Evolutionary conservation across 2,797 vertebrate genomes (phyloP), one percentile per base, ranked within the genome.

Genomic region (Myiotriccus ornatus): DNA sequence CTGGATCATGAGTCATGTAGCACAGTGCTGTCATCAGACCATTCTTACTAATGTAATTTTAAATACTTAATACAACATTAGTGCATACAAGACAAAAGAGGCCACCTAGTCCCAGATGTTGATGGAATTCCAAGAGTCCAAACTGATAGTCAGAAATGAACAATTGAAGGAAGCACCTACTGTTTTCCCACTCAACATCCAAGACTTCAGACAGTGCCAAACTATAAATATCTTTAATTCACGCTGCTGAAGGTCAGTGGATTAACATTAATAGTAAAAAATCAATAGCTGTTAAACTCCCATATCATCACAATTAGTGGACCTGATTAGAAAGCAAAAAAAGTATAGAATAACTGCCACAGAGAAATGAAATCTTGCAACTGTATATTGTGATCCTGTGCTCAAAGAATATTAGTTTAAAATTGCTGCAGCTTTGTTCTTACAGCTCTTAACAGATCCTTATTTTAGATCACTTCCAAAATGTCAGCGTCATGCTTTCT

Each of bases 191-290:
- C 81, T 89, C 56, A 85, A 84, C 27, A 57, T 86, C 53, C 62
- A 91, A 83, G 87, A 90, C 47, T 77, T 84, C 44, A 84, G 35
- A 68, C 63, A 67, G 57, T 62, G 65, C 52, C 85, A 90, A 47
- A 65, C 70, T 90, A 74, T 74, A 96, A 87, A 88, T 90, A 89
- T 57, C 71, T 91, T 79, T 24, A 73, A 44, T 47, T 87, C 50
- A 89, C 65, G 62, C 49, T 83, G 47, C 60, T 93, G 88, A 87
- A 85, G 24, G 47, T 90, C 78, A 89, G 32, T 67, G 28, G 67
- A 91, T 74, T 89, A 94, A 57, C 43, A 75, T 69, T 89, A 89
- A 59, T 7, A 69, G 17, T 28, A 70, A 82, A 64, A 53, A 70
- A 71, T 80, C 21, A 46, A 69, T 80, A 87, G 23, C 65, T 43